Evolutionary conservation across 2,113 vertebrate species (phyloP), one percentile per base, ranked within the genome.

Genomic region (Falcunculus frontatus): DNA sequence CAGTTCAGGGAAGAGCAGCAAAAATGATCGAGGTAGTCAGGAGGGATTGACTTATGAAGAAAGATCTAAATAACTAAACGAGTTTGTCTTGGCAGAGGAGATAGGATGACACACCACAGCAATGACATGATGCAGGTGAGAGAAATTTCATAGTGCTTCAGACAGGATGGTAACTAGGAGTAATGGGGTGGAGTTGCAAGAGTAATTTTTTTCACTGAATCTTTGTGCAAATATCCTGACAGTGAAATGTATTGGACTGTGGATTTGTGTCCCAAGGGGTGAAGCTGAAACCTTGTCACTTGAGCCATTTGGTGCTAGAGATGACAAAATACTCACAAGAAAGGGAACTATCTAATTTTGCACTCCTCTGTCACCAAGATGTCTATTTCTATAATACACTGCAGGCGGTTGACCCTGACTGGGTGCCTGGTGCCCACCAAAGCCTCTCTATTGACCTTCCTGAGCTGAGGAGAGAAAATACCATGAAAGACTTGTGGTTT

Each of bases 41-140:
- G 32, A 87, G 17, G 11, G 32, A 30, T 3, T 95, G 80, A 95
- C 33, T 94, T 94, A 95, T 46, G 65, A 85, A 74, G 77, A 62
- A 82, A 55, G 49, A 93, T 89, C n/a, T 85, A 75, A 83, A 59
- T 50, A 90, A 32, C 49, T 83, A 62, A 91, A 76, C 49, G 83
- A 59, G 39, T 78, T 81, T 94, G 65, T 55, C 50, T 70, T 74
- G 64, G 46, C 47, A 94, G 83, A 94, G n/a, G 18, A 73, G 27
- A 73, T 37, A 75, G 39, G 41, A 47, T 91, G 88, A 65, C 33
- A 56, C 23, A 73, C 18, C n/a, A 30, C 41, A 63, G 52, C 47
- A 55, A 25, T 46, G 87, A 76, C 74, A 78, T n/a, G 70, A 76
- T 30, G 27, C 77, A 86, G 59, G 53, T 69, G 46, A 69, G 57